These are phyloP conservation scores for Fulica atra DNA, from an alignment of 2,113 vertebrate genomes.

Conservation along the genomic window DNA sequence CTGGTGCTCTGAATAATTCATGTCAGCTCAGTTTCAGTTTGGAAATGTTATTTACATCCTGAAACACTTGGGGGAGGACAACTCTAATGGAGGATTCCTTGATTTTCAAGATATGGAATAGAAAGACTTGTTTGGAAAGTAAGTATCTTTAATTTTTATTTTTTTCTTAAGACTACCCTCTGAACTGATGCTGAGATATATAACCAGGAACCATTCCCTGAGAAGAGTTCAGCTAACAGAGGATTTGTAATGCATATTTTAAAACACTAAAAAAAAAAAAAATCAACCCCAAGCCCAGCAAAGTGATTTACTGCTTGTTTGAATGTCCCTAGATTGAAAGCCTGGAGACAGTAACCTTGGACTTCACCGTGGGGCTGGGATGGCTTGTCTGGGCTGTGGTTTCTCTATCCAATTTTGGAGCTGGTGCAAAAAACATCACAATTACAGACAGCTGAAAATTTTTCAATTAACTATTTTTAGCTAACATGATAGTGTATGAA, in stretches of 20 bases:
- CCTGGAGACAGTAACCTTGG: background rate
- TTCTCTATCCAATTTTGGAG: background rate
- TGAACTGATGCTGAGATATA: background rate
- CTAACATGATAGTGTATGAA: background rate
- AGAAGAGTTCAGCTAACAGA: background rate
- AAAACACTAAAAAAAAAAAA: background rate
- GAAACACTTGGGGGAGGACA: background rate
- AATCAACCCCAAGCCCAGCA: background rate
- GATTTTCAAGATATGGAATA: background rate
- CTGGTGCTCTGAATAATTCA: constrained; percentile 70
- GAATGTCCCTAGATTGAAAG: background rate
- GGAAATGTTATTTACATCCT: background rate
- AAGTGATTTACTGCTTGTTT: background rate
- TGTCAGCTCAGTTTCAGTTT: background rate
- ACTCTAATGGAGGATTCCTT: background rate
- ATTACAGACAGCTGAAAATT: background rate
- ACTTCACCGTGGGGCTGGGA: background rate
- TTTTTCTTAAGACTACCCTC: background rate
- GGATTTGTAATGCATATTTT: background rate
- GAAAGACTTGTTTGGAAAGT: background rate
- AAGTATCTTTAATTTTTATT: background rate
- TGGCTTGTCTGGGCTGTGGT: background rate
- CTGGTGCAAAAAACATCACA: background rate
- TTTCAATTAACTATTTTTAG: constrained; percentile 11
- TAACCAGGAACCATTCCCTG: background rate